phyloP scores from a whole-genome alignment of 1,140 invertebrate genomes.

The Pseudomyrmex flavicornis region DNA sequence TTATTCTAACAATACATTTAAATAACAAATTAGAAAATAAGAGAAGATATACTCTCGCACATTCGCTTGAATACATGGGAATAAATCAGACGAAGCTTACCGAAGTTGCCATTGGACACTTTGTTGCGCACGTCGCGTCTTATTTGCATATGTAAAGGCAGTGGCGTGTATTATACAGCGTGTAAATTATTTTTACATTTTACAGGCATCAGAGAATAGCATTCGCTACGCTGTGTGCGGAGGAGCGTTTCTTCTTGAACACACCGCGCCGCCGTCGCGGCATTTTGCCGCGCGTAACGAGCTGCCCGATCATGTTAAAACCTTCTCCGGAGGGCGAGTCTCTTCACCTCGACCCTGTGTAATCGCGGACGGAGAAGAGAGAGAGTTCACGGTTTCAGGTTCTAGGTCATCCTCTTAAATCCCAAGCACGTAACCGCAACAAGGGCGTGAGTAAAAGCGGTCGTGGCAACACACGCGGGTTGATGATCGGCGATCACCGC shows the following conservation, averaged over 20 bases:
- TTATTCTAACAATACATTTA: not conserved
- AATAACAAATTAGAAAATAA: not conserved
- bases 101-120: not conserved
- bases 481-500: conserved; percentile 37
- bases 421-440: conserved; percentile 63
- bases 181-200: conserved; percentile 49
- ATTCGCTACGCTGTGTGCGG: not conserved
- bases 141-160: conserved; percentile 39
- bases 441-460: conserved; percentile 58
- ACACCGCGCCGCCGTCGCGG: not conserved
- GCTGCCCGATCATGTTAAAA: conserved; percentile 38
- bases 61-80: not conserved
- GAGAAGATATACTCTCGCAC: not conserved
- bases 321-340: not conserved
- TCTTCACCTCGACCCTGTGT: conserved; percentile 65
- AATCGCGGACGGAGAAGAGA: conserved; percentile 56
- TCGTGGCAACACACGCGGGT: conserved; percentile 18
- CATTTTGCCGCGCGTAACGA: conserved; percentile 17
- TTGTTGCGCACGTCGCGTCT: not conserved
- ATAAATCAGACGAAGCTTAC: conserved; percentile 25
- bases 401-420: conserved; percentile 66
- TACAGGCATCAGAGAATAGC: conserved; percentile 5
- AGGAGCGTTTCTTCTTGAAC: conserved; percentile 14
- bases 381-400: conserved; percentile 73
- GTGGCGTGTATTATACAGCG: conserved; percentile 12